Evolutionary conservation across 2,113 vertebrate species (phyloP).

Genomic region (Pseudorasbora parva): DNA sequence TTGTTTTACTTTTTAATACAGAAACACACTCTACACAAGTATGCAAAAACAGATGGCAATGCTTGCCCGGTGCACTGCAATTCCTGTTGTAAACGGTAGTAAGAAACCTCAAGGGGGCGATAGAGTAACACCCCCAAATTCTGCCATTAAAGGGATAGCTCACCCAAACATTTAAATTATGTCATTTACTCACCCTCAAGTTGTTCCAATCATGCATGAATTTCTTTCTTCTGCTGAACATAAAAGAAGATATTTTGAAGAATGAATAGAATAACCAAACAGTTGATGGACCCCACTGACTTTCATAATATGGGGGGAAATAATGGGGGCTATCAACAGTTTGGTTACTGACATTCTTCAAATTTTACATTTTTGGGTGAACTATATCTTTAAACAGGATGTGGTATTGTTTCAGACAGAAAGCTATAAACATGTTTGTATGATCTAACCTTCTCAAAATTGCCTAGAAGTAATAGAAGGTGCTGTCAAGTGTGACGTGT

Average conservation of each 20-base stretch:
- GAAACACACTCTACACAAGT: slow-evolving; percentile 12
- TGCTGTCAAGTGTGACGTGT: background rate
- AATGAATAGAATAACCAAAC: too few relatives aligned
- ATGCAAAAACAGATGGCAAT: background rate
- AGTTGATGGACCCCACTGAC: too few relatives aligned
- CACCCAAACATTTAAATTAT: too few relatives aligned
- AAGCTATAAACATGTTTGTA: background rate
- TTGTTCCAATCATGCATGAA: too few relatives aligned
- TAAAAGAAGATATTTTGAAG: too few relatives aligned
- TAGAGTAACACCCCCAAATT: background rate
- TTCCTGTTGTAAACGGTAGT: too few relatives aligned
- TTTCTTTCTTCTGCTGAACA: too few relatives aligned
- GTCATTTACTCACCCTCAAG: too few relatives aligned
- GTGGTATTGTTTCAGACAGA: background rate
- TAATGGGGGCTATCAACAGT: too few relatives aligned
- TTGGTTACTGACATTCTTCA: too few relatives aligned
- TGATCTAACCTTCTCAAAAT: background rate
- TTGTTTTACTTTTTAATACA: slow-evolving; percentile 2
- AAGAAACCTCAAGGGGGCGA: slow-evolving; percentile 1
- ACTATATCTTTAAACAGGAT: background rate
- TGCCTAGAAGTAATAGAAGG: background rate
- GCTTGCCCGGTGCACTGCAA: background rate
- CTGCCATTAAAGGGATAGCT: background rate
- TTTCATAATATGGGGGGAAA: too few relatives aligned
- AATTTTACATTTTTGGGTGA: too few relatives aligned